phyloP scores from a whole-genome alignment of 2,888 invertebrate genomes.

The Ophonus ardosiacus region DNA sequence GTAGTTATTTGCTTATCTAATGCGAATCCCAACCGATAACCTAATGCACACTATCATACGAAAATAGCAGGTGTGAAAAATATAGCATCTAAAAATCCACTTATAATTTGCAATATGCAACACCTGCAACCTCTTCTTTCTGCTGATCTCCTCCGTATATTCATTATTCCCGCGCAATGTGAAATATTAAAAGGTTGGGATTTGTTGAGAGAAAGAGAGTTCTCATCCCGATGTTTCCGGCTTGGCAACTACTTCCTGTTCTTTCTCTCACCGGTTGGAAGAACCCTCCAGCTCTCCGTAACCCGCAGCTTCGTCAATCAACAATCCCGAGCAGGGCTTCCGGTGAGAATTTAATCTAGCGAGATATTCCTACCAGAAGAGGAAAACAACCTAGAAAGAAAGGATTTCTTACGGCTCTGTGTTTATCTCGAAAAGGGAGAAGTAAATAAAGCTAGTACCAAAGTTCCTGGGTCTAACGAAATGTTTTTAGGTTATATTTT shows the following conservation, averaged over 20 bases:
- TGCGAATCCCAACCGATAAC: no score
- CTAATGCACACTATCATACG: no score
- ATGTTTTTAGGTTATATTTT: no score
- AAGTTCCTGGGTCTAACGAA: no score
- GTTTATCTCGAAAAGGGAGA: not conserved
- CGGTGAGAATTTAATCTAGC: slow-evolving; percentile 44
- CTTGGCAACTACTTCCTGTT: slow-evolving; percentile 11
- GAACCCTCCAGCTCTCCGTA: no score
- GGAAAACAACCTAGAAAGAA: not conserved
- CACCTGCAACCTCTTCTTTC: not conserved
- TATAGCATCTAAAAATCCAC: no score
- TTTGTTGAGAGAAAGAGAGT: not conserved
- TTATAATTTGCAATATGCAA: no score
- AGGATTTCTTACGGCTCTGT: not conserved
- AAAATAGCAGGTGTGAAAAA: no score
- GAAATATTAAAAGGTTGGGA: not conserved
- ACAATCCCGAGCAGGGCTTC: not conserved
- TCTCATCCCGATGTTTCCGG: not conserved
- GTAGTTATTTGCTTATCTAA: no score
- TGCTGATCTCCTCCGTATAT: not conserved
- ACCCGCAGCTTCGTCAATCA: slow-evolving; percentile 15
- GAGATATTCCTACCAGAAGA: not conserved
- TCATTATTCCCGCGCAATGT: not conserved
- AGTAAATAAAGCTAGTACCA: not conserved
- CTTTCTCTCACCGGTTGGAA: not conserved